Conservation (phyloP, 2,797 vertebrate species). For the Sebastes elongatus region DNA sequence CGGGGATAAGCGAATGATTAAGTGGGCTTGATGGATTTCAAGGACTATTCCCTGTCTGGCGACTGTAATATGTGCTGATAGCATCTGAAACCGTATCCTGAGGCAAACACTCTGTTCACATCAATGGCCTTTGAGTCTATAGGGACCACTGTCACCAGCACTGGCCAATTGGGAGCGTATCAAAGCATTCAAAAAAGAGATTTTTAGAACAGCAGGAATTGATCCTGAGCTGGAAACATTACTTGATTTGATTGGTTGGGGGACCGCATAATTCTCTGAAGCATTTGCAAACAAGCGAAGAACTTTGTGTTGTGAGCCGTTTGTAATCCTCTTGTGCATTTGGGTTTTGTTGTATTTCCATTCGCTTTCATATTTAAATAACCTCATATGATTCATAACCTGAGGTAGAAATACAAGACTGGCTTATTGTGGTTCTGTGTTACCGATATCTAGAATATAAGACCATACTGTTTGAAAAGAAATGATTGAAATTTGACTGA, state of each 20-base stretch:
- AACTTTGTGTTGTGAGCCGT: conserved; percentile 17
- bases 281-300: conserved; percentile 10
- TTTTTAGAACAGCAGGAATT: conserved; percentile 42
- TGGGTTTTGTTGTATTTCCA: conserved; percentile 23
- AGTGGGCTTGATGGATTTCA: conserved; percentile 57
- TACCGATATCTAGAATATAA: conserved; percentile 12
- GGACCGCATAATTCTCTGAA: conserved; percentile 13
- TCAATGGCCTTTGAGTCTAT: conserved; percentile 34
- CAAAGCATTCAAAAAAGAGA: conserved; percentile 20
- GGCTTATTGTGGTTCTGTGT: conserved; percentile 39
- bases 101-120: conserved; percentile 56
- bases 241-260: conserved; percentile 1
- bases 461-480: background rate
- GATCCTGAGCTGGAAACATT: conserved; percentile 40
- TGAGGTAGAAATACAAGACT: conserved; percentile 71
- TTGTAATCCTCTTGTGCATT: conserved; percentile 25
- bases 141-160: conserved; percentile 31
- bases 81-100: conserved; percentile 49
- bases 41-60: conserved; percentile 35
- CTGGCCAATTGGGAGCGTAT: conserved; percentile 25
- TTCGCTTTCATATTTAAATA: conserved; percentile 39
- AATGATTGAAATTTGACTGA: conserved; percentile 1
- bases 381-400: conserved; percentile 63
- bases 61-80: conserved; percentile 42
- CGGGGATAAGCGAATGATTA: conserved; percentile 41